Percentiles rank a stretch among this genome's conserved stretches.
Conservation (phyloP, 2,113 vertebrate species). For the Chitala chitala region DNA sequence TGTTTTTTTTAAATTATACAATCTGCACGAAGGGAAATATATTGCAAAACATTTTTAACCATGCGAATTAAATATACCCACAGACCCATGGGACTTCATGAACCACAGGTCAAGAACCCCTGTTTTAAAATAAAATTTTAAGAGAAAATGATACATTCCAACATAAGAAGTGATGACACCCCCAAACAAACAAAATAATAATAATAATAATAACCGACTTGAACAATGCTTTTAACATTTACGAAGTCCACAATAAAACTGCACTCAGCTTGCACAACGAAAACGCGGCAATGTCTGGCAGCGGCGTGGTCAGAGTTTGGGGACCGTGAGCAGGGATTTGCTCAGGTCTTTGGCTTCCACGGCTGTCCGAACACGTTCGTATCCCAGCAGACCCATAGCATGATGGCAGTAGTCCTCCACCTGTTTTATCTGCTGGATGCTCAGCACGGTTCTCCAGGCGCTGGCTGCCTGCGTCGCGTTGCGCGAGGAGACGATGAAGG, state of each 20-base stretch:
- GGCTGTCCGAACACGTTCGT: slow-evolving; percentile 77
- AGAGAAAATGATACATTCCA: slow-evolving; percentile 68
- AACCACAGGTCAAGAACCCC: too few species aligned
- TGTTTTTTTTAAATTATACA: too few species aligned
- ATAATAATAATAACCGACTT: slow-evolving; percentile 40
- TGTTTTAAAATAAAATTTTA: too few species aligned
- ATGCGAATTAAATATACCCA: too few species aligned
- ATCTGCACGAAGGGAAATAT: too few species aligned
- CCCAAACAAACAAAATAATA: too few species aligned
- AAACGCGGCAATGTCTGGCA: slow-evolving; percentile 50
- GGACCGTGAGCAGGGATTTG: slow-evolving; percentile 83
- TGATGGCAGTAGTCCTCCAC: slow-evolving; percentile 96
- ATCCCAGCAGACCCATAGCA: slow-evolving; percentile 88
- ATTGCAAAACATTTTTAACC: too few species aligned
- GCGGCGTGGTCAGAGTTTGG: slow-evolving; percentile 68
- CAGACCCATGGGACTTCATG: too few species aligned
- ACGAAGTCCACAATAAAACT: slow-evolving; percentile 48
- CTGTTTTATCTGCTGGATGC: slow-evolving; percentile 94
- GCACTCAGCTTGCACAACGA: slow-evolving; percentile 51
- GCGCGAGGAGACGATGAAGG: slow-evolving; percentile 90
- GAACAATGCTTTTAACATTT: slow-evolving; percentile 53
- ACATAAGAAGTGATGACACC: slow-evolving; percentile 40
- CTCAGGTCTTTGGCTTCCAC: slow-evolving; percentile 89
- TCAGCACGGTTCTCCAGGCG: slow-evolving; percentile 90
- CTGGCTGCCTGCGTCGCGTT: slow-evolving; percentile 92